phyloP scores from a whole-genome alignment of 2,888 invertebrate species.

The Liopterus haemorrhoidalis region DNA sequence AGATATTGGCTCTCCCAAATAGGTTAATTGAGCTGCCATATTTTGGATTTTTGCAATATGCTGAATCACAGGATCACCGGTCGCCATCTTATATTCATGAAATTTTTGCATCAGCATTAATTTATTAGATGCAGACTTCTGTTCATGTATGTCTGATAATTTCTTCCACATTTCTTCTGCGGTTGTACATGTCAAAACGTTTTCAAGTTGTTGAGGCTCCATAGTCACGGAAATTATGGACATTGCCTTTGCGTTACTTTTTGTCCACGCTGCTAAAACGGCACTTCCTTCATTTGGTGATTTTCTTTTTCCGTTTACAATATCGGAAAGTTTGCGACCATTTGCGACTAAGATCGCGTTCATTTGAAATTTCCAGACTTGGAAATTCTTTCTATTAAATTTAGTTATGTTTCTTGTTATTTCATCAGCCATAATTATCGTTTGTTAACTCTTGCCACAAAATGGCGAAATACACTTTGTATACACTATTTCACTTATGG shows the following conservation, averaged over 20 bases:
- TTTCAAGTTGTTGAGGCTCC: constrained; percentile 26
- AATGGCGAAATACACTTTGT: too few relatives aligned
- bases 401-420: too few relatives aligned
- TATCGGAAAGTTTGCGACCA: too few relatives aligned
- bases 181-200: constrained; percentile 27
- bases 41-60: constrained; percentile 30
- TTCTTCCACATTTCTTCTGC: constrained; percentile 32
- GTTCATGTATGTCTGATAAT: constrained; percentile 29
- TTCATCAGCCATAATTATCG: too few relatives aligned
- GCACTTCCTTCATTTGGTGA: too few relatives aligned
- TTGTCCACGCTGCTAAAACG: too few relatives aligned
- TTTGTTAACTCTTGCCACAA: too few relatives aligned
- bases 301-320: too few relatives aligned
- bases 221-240: constrained; percentile 29
- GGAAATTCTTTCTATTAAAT: too few relatives aligned
- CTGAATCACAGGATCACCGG: constrained; percentile 28
- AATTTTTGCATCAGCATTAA: constrained; percentile 26
- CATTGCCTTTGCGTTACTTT: constrained; percentile 31
- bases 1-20: constrained; percentile 29
- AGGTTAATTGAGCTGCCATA: constrained; percentile 27
- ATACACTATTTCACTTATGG: too few relatives aligned
- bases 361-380: too few relatives aligned
- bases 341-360: too few relatives aligned
- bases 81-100: constrained; percentile 25
- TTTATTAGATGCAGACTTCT: constrained; percentile 31